Percentiles rank a stretch among this genome's conserved stretches.
phyloP scores from a whole-genome alignment of 2,888 invertebrate genomes.

The Pardosa pseudoannulata region DNA sequence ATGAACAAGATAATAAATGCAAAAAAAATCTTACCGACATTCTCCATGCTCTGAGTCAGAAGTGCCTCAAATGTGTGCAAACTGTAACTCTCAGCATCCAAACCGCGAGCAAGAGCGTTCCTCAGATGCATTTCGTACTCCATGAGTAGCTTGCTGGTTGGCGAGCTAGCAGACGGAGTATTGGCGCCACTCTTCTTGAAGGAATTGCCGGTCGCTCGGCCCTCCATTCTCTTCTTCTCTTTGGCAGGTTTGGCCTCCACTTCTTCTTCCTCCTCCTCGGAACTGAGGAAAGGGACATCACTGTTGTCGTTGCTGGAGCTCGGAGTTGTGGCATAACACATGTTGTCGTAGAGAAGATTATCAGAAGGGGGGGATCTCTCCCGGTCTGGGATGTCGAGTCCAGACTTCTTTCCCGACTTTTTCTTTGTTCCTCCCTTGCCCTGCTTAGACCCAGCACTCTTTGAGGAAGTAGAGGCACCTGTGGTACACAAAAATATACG shows the following conservation, averaged over 20 bases:
- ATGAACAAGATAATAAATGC: too few species aligned
- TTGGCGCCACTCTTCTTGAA: slow-evolving; percentile 10
- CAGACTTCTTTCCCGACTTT: slow-evolving; percentile 63
- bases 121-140: slow-evolving; percentile 96
- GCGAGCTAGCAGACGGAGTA: slow-evolving; percentile 84
- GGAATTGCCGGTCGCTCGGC: not conserved
- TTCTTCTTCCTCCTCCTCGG: slow-evolving; percentile 56
- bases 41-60: slow-evolving; percentile 95
- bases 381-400: slow-evolving; percentile 54
- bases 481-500: too few species aligned
- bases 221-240: slow-evolving; percentile 26
- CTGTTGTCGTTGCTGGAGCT: slow-evolving; percentile 89
- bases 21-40: slow-evolving; percentile 85
- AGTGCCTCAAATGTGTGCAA: slow-evolving; percentile 95
- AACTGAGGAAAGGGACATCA: slow-evolving; percentile 71
- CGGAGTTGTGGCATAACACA: slow-evolving; percentile 95
- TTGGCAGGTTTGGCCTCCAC: slow-evolving; percentile 17
- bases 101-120: slow-evolving; percentile 93
- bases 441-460: slow-evolving; percentile 59
- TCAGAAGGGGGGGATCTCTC: slow-evolving; percentile 81
- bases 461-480: slow-evolving; percentile 23
- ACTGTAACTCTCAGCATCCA: slow-evolving; percentile 96
- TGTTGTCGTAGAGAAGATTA: slow-evolving; percentile 95
- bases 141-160: slow-evolving; percentile 87
- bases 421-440: slow-evolving; percentile 47